Evolutionary conservation across 2,113 vertebrate species (phyloP).

Genomic region (Ptychochromis oligacanthus): DNA sequence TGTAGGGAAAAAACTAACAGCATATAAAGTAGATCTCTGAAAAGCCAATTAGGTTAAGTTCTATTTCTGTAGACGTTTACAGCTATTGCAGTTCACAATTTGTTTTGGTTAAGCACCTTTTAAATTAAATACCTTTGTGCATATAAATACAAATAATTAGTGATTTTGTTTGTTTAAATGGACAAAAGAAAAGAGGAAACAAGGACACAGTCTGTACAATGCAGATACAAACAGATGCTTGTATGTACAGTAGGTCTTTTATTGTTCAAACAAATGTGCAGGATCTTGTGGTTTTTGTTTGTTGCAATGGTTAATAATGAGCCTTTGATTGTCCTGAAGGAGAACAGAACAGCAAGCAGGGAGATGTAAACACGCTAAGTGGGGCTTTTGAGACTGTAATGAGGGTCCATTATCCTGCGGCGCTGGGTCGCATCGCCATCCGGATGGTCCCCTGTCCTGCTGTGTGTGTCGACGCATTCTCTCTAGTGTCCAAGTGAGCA

Average conservation of each 20-base stretch:
- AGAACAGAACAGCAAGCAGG: slow-evolving; percentile 95
- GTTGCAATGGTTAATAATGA: background rate
- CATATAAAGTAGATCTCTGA: too few species aligned
- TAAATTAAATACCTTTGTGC: background rate
- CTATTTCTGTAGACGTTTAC: too few species aligned
- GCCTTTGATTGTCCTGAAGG: slow-evolving; percentile 63
- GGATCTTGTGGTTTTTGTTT: background rate
- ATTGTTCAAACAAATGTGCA: background rate
- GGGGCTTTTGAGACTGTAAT: slow-evolving; percentile 93
- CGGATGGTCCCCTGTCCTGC: slow-evolving; percentile 94
- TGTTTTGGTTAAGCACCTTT: background rate
- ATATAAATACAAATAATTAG: background rate
- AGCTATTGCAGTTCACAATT: too few species aligned
- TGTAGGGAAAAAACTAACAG: background rate
- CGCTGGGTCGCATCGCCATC: slow-evolving; percentile 90
- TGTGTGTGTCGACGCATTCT: slow-evolving; percentile 93
- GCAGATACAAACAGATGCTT: background rate
- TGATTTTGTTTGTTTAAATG: background rate
- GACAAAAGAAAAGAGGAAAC: background rate
- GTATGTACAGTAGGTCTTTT: background rate
- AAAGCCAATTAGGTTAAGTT: too few species aligned
- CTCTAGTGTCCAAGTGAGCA: slow-evolving; percentile 92
- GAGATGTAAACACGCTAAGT: slow-evolving; percentile 91
- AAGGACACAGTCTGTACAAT: background rate
- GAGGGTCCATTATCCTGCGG: slow-evolving; percentile 93